These are phyloP conservation scores for Dicrostonyx torquatus DNA, from an alignment of 2,797 vertebrate genomes.

Conservation along the genomic window DNA sequence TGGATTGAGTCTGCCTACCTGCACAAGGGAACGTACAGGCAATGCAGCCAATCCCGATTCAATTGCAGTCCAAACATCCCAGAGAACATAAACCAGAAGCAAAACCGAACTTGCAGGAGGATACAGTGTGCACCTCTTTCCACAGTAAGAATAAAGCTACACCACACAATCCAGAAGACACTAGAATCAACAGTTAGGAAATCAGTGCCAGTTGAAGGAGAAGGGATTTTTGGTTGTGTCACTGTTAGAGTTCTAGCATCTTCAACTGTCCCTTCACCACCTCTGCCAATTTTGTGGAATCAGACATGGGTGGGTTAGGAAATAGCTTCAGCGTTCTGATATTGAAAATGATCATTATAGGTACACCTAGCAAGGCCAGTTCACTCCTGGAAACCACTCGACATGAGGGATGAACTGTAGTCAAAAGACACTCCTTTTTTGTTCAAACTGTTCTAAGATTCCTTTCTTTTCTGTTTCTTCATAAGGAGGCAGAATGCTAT, in stretches of 20 bases:
- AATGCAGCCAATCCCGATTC: not conserved
- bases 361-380: not conserved
- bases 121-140: not conserved
- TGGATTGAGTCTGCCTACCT: not conserved
- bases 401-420: not conserved
- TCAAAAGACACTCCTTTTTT: not conserved
- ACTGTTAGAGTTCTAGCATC: not conserved
- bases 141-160: not conserved
- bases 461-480: not conserved
- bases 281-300: not conserved
- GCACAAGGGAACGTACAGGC: not conserved
- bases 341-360: not conserved
- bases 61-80: not conserved
- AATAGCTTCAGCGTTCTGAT: not conserved
- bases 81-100: not conserved
- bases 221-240: not conserved
- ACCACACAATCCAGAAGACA: slow-evolving; percentile 1
- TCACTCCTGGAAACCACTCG: not conserved
- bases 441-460: not conserved
- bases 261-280: not conserved
- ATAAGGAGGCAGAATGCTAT: not conserved
- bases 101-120: not conserved
- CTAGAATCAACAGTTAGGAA: slow-evolving; percentile 7
- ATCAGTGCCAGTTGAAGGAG: not conserved
- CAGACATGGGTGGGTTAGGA: not conserved